A percentile compares a stretch with the other conserved stretches of the same genome.
phyloP scores from a whole-genome alignment of 2,113 vertebrate genomes.

The Heliornis fulica region DNA sequence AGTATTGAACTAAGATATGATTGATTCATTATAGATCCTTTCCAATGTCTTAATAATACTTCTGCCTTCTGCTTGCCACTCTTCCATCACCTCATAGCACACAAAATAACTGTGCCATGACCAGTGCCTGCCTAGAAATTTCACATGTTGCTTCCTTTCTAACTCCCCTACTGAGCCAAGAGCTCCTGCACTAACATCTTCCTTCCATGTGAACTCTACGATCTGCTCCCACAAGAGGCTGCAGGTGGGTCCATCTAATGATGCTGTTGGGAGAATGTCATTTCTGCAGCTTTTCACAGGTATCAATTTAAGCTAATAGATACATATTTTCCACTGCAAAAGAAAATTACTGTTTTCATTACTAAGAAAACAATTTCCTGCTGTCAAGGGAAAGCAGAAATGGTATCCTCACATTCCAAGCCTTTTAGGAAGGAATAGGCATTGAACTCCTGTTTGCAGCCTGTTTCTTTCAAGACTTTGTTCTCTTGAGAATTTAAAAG shows the following conservation, averaged over 20 bases:
- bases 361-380: slow-evolving; percentile 6
- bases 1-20: background rate
- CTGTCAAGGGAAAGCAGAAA: slow-evolving; percentile 3
- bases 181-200: background rate
- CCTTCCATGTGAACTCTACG: background rate
- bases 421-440: background rate
- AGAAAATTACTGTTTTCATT: slow-evolving; percentile 31
- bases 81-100: background rate
- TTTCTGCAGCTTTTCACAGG: background rate
- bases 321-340: background rate
- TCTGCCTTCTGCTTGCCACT: background rate
- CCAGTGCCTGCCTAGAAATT: background rate
- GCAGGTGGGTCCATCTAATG: background rate
- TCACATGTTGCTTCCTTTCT: background rate
- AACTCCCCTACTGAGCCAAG: background rate
- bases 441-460: background rate
- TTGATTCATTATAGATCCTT: background rate
- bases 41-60: background rate
- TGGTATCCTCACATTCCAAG: background rate
- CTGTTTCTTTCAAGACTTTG: background rate
- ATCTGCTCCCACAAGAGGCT: background rate
- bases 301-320: background rate
- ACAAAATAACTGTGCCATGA: background rate
- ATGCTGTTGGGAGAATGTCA: background rate
- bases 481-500: background rate